Percentiles rank a stretch among this genome's conserved stretches.
Conservation (phyloP, 2,797 vertebrate species). For the Trachurus trachurus region DNA sequence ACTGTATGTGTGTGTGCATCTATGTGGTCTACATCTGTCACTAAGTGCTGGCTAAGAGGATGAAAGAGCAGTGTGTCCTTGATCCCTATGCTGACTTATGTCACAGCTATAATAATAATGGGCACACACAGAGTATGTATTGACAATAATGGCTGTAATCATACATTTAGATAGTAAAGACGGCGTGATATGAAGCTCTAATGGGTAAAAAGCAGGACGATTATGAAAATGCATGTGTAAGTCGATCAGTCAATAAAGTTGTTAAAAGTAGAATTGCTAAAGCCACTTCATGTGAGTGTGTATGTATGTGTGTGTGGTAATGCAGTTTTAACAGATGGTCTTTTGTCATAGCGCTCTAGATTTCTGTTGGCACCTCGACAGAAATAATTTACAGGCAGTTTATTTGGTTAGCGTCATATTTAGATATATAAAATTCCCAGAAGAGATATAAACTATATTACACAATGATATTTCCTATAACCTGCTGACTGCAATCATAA, state of each 20-base stretch:
- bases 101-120: constrained; percentile 40
- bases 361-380: neutral
- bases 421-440: constrained; percentile 1
- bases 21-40: constrained; percentile 38
- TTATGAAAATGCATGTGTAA: constrained; percentile 35
- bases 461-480: neutral
- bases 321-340: constrained; percentile 27
- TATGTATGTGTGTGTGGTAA: constrained; percentile 15
- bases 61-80: constrained; percentile 51
- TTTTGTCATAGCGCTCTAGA: constrained; percentile 16
- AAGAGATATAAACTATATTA: neutral
- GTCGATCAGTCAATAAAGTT: constrained; percentile 35
- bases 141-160: constrained; percentile 36
- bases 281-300: constrained; percentile 16
- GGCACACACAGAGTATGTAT: constrained; percentile 1
- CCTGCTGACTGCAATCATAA: neutral
- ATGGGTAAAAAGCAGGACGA: constrained; percentile 50
- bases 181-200: constrained; percentile 25
- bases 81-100: constrained; percentile 52
- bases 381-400: constrained; percentile 22
- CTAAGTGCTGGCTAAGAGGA: constrained; percentile 68
- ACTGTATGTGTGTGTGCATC: constrained; percentile 2
- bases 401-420: constrained; percentile 9
- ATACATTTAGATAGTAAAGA: constrained; percentile 24
- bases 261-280: constrained; percentile 32